Base-by-base conservation (phyloP, 1,140 invertebrate species). In the Mamestra configurata region DNA sequence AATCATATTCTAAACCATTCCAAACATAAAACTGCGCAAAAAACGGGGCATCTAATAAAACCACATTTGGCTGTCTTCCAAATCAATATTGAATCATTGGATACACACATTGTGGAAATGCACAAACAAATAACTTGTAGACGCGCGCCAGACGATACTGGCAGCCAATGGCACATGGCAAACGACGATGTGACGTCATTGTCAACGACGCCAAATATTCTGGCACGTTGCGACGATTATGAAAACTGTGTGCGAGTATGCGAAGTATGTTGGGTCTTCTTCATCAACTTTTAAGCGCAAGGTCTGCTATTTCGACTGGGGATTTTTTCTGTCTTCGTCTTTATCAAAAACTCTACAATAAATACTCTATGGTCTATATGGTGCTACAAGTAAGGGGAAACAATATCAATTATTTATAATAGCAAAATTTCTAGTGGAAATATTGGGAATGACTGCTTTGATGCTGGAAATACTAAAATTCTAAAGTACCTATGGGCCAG, bases 61-160 rank as follows among this genome's bases (percentile, higher is more conserved):
- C 37, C n/a, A 3, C 35, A 79, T 51, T 73, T 79, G 77, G 77
- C 77, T 15, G 59, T 13, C 11, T 6, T 79, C 66, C 77, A 79
- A 79, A 72, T 59, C 75, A 77, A 68, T 66, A 77, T 68, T 77
- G 75, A 77, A 77, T 77, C 59, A 77, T 77, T 68, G 49, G 57
- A 59, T 79, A 22, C 72, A 55, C 75, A 43, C 43, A 80, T 79
- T 79, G 71, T 79, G 64, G 49, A 76, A 53, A 80, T 79, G 82
- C 66, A 84, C 61, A 84, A 81, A 86, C 68, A 87, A 81, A 84
- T 81, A 53, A 24, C 46, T 57, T 11, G 82, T 78, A 90, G 88
- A 89, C 88, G 57, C 49, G 59, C 82, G 82, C 86, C 85, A 90
- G 89, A 90, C 89, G 61, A 22, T 59, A 46, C 75, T 83, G 81